These are phyloP conservation scores for Dasyprocta punctata DNA, from an alignment of 2,113 vertebrate genomes.

Conservation along the genomic window DNA sequence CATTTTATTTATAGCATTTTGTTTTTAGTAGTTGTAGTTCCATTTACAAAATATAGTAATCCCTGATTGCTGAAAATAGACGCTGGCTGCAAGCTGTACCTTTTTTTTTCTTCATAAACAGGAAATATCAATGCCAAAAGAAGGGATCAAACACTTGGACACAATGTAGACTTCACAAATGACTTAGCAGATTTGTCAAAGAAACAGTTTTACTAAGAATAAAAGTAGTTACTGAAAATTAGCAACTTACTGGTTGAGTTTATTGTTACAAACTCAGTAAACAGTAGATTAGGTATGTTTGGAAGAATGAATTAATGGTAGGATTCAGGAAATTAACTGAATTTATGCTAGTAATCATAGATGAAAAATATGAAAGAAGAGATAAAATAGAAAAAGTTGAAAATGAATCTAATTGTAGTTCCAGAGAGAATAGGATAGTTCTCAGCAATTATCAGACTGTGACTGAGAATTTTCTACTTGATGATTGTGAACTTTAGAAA, in stretches of 20 bases:
- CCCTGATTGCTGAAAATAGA: not conserved
- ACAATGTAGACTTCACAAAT: not conserved
- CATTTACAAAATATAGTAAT: not conserved
- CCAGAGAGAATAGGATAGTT: not conserved
- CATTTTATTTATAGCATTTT: not conserved
- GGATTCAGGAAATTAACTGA: not conserved
- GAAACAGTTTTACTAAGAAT: not conserved
- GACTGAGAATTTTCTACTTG: constrained; percentile 27
- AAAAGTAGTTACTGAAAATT: not conserved
- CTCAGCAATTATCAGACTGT: not conserved
- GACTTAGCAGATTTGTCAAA: not conserved
- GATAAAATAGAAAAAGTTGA: not conserved
- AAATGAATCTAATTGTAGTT: constrained; percentile 11
- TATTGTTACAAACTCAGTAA: not conserved
- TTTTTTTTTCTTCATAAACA: not conserved
- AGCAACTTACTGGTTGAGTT: not conserved
- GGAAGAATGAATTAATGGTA: not conserved
- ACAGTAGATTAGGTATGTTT: not conserved
- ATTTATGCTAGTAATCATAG: not conserved
- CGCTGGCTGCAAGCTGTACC: not conserved
- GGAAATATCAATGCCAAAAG: not conserved
- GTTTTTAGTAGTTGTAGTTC: not conserved
- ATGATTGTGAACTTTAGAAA: not conserved
- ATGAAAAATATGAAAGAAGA: not conserved
- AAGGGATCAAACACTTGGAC: not conserved